Evolutionary conservation across 2,888 invertebrate genomes (phyloP).

Genomic region (Gerris lacustris): DNA sequence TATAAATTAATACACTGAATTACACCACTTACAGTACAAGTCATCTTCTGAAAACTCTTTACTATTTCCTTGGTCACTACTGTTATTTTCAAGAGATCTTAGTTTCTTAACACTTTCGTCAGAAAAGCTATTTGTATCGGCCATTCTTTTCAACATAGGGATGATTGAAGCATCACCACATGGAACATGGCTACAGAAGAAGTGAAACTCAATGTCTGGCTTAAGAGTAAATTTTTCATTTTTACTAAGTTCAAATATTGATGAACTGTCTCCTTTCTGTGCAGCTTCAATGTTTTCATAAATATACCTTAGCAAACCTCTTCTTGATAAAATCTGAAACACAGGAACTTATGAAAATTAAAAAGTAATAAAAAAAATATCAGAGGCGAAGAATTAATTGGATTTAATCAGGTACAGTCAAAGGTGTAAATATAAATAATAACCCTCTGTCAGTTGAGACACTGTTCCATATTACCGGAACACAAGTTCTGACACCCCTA

Average conservation of each 20-base stretch:
- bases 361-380: background rate
- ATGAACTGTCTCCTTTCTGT: constrained; percentile 32
- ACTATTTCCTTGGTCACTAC: no score
- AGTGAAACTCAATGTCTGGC: constrained; percentile 55
- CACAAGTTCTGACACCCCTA: no score
- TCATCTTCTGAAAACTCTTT: no score
- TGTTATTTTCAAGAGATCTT: no score
- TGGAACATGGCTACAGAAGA: constrained; percentile 76
- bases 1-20: no score
- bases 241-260: constrained; percentile 28
- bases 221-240: constrained; percentile 42
- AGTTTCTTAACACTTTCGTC: no score
- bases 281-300: constrained; percentile 48
- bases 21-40: no score
- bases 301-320: constrained; percentile 67
- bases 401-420: no score
- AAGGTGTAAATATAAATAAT: no score
- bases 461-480: no score
- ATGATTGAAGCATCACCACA: constrained; percentile 91
- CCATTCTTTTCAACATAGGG: constrained; percentile 36
- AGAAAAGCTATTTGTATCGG: background rate
- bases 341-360: background rate
- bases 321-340: constrained; percentile 52
- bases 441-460: no score
- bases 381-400: no score